phyloP scores from a whole-genome alignment of 1,140 invertebrate species.

The Brachionus manjavacas region DNA sequence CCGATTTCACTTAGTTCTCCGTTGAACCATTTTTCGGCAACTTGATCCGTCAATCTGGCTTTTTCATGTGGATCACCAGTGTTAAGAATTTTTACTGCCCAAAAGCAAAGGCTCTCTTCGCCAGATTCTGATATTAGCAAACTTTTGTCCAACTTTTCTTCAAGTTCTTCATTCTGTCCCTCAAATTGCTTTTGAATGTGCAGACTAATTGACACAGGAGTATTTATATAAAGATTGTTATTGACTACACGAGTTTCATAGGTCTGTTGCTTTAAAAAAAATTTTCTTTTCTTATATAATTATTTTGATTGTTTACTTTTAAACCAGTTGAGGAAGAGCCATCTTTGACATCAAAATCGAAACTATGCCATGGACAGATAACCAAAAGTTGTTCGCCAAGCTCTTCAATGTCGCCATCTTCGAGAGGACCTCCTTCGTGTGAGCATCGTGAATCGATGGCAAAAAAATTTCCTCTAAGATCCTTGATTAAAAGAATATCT shows the following conservation, averaged over 20 bases:
- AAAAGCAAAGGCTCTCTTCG: conserved; percentile 44
- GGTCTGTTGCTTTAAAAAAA: conserved; percentile 26
- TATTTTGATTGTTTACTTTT: conserved; percentile 40
- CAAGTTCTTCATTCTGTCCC: conserved; percentile 43
- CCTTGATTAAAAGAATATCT: conserved; percentile 45
- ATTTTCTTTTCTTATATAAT: neutral
- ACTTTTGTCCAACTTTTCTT: neutral
- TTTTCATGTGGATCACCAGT: conserved; percentile 45
- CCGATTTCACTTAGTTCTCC: conserved; percentile 43
- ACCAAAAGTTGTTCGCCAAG: conserved; percentile 44
- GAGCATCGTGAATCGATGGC: conserved; percentile 46
- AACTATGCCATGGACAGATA: conserved; percentile 47
- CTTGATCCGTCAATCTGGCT: conserved; percentile 43
- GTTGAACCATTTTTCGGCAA: conserved; percentile 44
- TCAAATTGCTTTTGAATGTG: conserved; percentile 44
- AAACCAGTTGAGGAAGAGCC: conserved; percentile 45
- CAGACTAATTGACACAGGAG: conserved; percentile 43
- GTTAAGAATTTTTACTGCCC: conserved; percentile 45
- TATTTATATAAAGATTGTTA: conserved; percentile 44
- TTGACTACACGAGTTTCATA: conserved; percentile 38
- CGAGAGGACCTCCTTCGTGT: conserved; percentile 47
- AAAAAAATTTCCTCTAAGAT: conserved; percentile 43
- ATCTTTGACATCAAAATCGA: conserved; percentile 45
- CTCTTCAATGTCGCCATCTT: conserved; percentile 47
- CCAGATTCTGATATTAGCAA: neutral